Conservation (phyloP, 92 coral and sea anemone species). For the Siderastrea radians region DNA sequence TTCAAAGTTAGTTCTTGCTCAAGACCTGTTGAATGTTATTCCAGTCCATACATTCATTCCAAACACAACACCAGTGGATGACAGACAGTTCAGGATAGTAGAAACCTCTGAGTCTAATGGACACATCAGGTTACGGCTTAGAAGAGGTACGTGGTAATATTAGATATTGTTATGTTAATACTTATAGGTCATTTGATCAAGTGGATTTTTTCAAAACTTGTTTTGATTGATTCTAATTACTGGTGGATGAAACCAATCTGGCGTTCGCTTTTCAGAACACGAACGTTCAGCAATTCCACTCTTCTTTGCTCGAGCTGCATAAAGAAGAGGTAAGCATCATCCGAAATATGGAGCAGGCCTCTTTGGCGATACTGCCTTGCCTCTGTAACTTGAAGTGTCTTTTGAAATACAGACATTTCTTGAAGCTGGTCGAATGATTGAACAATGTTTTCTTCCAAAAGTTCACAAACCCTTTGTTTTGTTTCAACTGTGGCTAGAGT, state of each 20-base stretch:
- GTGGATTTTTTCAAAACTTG: no score
- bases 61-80: neutral
- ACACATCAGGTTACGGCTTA: constrained; percentile 5
- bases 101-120: constrained; percentile 17
- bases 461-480: constrained; percentile 24
- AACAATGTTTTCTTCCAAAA: constrained; percentile 37
- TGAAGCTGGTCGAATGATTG: constrained; percentile 27
- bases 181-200: no score
- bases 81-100: constrained; percentile 14
- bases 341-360: constrained; percentile 34
- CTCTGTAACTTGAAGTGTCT: no score
- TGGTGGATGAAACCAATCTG: neutral
- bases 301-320: constrained; percentile 15
- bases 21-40: constrained; percentile 34
- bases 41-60: neutral
- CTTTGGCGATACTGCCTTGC: constrained; percentile 34
- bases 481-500: constrained; percentile 8
- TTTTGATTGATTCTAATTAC: neutral
- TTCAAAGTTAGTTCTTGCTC: constrained; percentile 23
- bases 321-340: neutral
- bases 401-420: neutral
- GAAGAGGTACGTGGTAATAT: constrained; percentile 2
- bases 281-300: constrained; percentile 10
- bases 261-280: neutral
- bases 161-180: no score